phyloP scores from a whole-genome alignment of 2,113 vertebrate species.

The Urocynchramus pylzowi region DNA sequence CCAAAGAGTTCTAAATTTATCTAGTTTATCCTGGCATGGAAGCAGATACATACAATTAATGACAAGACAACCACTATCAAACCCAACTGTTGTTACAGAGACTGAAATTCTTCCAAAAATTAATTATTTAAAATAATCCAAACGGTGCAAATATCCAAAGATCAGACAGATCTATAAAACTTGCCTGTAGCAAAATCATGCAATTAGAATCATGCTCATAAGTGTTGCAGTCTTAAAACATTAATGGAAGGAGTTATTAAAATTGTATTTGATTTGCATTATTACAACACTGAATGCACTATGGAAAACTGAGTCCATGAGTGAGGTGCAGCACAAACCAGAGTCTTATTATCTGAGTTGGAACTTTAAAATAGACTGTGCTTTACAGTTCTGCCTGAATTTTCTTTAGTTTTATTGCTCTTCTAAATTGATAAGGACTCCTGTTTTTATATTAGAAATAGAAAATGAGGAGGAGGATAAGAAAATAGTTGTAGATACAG shows the following conservation, averaged over 20 bases:
- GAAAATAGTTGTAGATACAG: constrained; percentile 38
- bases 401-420: constrained; percentile 53
- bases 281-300: constrained; percentile 51
- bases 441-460: constrained; percentile 8
- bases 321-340: not conserved
- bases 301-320: not conserved
- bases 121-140: constrained; percentile 66
- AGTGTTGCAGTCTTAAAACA: constrained; percentile 65
- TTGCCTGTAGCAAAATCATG: constrained; percentile 64
- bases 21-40: not conserved
- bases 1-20: not conserved
- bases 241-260: constrained; percentile 75
- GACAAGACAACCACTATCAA: not conserved
- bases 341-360: not conserved
- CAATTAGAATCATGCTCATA: constrained; percentile 71
- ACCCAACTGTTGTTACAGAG: not conserved
- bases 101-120: constrained; percentile 53
- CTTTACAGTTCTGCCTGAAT: not conserved
- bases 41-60: not conserved
- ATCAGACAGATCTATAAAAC: constrained; percentile 55
- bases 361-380: not conserved
- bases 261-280: constrained; percentile 76
- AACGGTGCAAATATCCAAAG: constrained; percentile 50
- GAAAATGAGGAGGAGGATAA: not conserved
- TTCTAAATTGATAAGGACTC: not conserved